Percentiles rank a stretch among this genome's conserved stretches.
Conservation (phyloP, 2,113 vertebrate genomes). For the Erythrolamprus reginae region DNA sequence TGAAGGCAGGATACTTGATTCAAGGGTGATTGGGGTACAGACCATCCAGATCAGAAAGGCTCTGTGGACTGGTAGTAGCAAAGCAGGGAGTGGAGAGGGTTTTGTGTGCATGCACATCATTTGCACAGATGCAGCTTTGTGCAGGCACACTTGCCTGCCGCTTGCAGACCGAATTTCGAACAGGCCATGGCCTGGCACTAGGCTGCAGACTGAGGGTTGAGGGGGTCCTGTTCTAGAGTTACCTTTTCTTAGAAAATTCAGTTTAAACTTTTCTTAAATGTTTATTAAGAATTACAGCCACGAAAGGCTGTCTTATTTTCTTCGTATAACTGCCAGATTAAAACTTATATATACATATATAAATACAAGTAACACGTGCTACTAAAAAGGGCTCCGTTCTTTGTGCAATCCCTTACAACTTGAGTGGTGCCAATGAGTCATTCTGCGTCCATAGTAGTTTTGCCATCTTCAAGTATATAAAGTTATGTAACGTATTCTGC, state of each 20-base stretch:
- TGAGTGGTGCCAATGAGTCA: neutral
- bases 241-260: neutral
- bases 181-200: neutral
- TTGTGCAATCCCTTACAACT: neutral
- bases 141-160: neutral
- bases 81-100: neutral
- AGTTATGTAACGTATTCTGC: neutral
- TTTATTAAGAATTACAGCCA: neutral
- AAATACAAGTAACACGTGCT: neutral
- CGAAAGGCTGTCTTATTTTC: neutral
- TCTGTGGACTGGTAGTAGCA: neutral
- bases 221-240: neutral
- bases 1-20: neutral
- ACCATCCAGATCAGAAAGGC: neutral
- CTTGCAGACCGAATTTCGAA: neutral
- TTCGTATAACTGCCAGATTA: neutral
- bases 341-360: neutral
- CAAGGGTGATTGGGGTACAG: neutral
- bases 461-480: neutral
- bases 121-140: neutral
- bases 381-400: neutral
- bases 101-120: fast-evolving
- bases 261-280: neutral
- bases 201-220: neutral
- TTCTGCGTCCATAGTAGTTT: neutral